Base-by-base conservation (phyloP, 2,888 invertebrate genomes). In the Phyllotreta cruciferae region DNA sequence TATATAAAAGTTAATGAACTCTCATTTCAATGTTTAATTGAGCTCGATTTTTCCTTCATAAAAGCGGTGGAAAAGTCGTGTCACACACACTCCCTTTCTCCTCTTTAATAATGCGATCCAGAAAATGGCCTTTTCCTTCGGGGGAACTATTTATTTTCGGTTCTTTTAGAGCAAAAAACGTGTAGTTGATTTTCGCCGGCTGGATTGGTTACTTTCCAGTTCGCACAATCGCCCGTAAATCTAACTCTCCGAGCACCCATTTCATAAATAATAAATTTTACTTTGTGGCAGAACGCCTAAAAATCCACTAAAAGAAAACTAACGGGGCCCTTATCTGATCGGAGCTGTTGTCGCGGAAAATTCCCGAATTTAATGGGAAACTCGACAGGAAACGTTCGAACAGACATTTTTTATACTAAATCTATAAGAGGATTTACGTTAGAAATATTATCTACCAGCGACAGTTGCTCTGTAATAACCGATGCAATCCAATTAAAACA, bases 211-310 rank as follows among this genome's bases (percentile, higher is more conserved):
- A 39, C 14, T 39, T 14, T 37, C 49, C 52, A 52, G 35, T 56
- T 56, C 56, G 44, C 14, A 56, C 52, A 62, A 45, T 39, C 56
- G 37, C 10, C 52, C 24, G 55, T 63, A 63, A 63, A 63, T 63
- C 58, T 57, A 39, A 37, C 54, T 54, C 49, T 54, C 54, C 63
- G 37, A 53, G 41, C 41, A 58, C 54, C 58, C 63, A 58, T 63
- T 57, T 49, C 58, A 63, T 58, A 63, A 58, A 63, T 63, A 63
- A 63, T 63, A 63, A 63, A 63, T 58, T 53, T 37, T 54, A 54
- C 54, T 54, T 47, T 47, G 54, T 36, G 45, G 60, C 53, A 39
- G 47, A 36, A 63, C 10, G 45, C 52, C 49, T 47, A 54, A 54
- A 58, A 47, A 56, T 52, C 49, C 37, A 54, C 58, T 39, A 36